Evolutionary conservation across 1,140 invertebrate species (phyloP).

Genomic region (Pseudomyrmex pallidus): DNA sequence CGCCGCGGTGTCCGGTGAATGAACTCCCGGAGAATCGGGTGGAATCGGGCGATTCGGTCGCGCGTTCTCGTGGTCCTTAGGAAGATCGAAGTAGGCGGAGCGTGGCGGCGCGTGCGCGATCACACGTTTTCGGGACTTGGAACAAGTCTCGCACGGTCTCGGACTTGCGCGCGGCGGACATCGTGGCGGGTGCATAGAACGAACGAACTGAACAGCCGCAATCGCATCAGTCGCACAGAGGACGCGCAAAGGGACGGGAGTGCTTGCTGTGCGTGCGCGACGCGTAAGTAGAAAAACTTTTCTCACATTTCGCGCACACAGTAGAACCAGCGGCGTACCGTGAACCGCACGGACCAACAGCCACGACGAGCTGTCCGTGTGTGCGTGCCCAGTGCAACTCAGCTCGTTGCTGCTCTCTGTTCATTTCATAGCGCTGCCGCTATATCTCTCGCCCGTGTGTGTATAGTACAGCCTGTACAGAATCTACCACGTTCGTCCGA

Average conservation of each 20-base stretch:
- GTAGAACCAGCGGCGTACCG: no score
- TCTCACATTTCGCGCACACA: no score
- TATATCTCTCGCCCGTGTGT: constrained; percentile 66
- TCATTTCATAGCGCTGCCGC: constrained; percentile 66
- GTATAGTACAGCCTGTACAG: neutral
- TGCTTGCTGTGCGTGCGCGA: neutral
- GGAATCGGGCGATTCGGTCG: neutral
- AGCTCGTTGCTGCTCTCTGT: neutral
- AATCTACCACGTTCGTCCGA: constrained; percentile 4
- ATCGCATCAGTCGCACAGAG: constrained; percentile 16
- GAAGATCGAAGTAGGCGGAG: constrained; percentile 63
- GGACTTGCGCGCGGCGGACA: constrained; percentile 59
- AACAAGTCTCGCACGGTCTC: neutral
- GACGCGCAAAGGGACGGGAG: constrained; percentile 33
- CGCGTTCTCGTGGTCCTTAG: constrained; percentile 12
- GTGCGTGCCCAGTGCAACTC: no score
- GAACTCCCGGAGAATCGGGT: neutral
- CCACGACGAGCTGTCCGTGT: no score
- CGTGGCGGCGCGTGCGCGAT: constrained; percentile 75
- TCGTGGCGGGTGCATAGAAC: constrained; percentile 51
- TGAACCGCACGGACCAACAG: no score
- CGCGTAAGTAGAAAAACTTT: neutral
- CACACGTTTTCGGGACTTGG: constrained; percentile 78
- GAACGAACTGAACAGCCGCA: constrained; percentile 5
- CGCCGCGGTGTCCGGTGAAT: constrained; percentile 25